A percentile compares a stretch with the other conserved stretches of the same genome.
These are phyloP conservation scores for Orchesella cincta DNA, from an alignment of 1,140 invertebrate genomes.

Conservation along the genomic window DNA sequence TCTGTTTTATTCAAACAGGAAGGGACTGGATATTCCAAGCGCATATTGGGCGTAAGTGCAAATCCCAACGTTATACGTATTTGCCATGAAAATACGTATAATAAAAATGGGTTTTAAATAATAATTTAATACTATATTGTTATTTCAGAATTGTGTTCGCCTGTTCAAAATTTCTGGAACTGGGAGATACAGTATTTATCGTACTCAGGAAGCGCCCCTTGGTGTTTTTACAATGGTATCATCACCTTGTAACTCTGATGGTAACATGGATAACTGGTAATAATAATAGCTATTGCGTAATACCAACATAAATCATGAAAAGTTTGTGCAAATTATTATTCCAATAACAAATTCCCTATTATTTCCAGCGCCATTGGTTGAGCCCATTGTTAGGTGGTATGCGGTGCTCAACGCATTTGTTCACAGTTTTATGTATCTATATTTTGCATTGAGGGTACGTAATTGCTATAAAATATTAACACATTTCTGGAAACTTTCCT, in stretches of 20 bases:
- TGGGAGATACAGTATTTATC: conserved; percentile 40
- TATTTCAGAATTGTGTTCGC: too few relatives aligned
- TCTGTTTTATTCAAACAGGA: neutral
- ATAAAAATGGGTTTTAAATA: too few relatives aligned
- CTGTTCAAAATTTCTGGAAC: conserved; percentile 28
- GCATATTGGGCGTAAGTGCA: conserved; percentile 11
- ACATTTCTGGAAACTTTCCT: too few relatives aligned
- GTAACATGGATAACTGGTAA: conserved; percentile 29
- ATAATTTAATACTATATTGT: too few relatives aligned
- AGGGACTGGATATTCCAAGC: neutral
- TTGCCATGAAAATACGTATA: too few relatives aligned
- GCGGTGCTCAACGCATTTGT: conserved; percentile 37
- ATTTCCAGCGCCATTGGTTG: conserved; percentile 21
- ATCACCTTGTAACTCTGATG: conserved; percentile 28
- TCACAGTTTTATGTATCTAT: conserved; percentile 42
- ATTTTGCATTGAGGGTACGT: conserved; percentile 38
- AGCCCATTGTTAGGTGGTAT: conserved; percentile 38
- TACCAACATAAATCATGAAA: neutral
- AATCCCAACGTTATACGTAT: too few relatives aligned
- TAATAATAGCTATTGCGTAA: neutral
- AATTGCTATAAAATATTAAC: too few relatives aligned
- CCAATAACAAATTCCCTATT: neutral
- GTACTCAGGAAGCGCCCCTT: conserved; percentile 32
- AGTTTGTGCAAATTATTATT: neutral
- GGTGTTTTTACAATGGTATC: conserved; percentile 39